Percentiles rank a stretch among this genome's conserved stretches.
These are phyloP conservation scores for Andrena bucephala DNA, from an alignment of 2,888 invertebrate species.

Conservation along the genomic window DNA sequence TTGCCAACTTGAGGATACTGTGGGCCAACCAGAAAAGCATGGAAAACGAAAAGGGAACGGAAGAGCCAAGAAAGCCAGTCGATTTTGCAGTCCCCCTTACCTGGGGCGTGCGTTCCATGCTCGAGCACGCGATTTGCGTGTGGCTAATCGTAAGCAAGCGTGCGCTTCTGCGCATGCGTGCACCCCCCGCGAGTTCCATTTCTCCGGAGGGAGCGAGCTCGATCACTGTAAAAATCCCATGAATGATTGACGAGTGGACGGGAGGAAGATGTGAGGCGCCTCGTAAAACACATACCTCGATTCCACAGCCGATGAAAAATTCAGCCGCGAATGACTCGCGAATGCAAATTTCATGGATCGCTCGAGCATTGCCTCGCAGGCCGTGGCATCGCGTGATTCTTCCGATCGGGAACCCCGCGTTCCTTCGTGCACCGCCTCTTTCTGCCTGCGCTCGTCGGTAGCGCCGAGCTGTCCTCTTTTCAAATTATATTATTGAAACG, in stretches of 20 bases:
- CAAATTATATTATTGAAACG: constrained; percentile 2
- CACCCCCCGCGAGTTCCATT: constrained; percentile 4
- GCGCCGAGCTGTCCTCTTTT: not conserved
- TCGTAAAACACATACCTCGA: constrained; percentile 47
- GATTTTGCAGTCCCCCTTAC: constrained; percentile 19
- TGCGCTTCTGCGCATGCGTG: constrained; percentile 39
- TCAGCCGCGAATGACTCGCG: constrained; percentile 70
- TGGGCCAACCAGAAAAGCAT: not conserved
- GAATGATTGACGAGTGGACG: constrained; percentile 66
- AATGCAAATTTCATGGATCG: constrained; percentile 63
- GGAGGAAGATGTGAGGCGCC: constrained; percentile 52
- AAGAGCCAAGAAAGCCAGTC: constrained; percentile 1
- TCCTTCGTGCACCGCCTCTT: constrained; percentile 24
- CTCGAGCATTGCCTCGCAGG: constrained; percentile 25
- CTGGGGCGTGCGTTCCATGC: constrained; percentile 10
- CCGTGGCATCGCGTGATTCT: constrained; percentile 62
- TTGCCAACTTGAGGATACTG: too few species aligned
- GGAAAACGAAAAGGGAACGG: not conserved
- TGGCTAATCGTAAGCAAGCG: constrained; percentile 57
- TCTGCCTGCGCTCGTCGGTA: not conserved
- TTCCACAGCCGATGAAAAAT: constrained; percentile 73
- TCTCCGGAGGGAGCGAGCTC: constrained; percentile 16
- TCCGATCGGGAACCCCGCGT: constrained; percentile 26
- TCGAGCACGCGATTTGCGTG: constrained; percentile 50
- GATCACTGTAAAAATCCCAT: constrained; percentile 74